Conservation (phyloP, 2,113 vertebrate species). For the Protobothrops flavoviridis region DNA sequence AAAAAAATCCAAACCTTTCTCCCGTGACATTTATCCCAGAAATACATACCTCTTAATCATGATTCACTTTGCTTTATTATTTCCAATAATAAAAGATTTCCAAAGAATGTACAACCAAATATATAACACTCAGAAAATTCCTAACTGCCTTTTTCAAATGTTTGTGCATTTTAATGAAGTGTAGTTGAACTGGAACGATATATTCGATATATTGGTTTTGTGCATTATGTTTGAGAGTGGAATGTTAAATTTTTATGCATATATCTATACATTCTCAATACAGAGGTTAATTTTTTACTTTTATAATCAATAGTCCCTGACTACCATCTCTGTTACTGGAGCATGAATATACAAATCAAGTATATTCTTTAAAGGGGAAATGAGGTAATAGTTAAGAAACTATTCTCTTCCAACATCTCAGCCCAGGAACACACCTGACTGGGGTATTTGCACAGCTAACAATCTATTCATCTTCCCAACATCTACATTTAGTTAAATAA, state of each 20-base stretch:
- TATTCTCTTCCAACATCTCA: not conserved
- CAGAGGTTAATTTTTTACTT: not conserved
- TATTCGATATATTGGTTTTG: not conserved
- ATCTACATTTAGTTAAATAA: not conserved
- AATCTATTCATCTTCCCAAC: not conserved
- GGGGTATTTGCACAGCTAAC: not conserved
- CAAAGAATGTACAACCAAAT: not conserved
- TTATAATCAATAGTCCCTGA: not conserved
- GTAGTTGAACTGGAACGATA: not conserved
- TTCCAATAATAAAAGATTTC: not conserved
- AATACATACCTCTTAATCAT: not conserved
- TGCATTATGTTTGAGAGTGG: not conserved
- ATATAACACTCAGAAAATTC: not conserved
- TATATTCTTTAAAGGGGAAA: not conserved
- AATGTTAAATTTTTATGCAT: not conserved
- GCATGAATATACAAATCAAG: not conserved
- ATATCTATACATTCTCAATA: not conserved
- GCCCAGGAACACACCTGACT: not conserved
- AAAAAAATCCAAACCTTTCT: not conserved
- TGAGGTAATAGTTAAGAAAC: not conserved
- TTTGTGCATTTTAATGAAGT: not conserved
- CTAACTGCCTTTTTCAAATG: not conserved
- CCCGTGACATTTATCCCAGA: not conserved
- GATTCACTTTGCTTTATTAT: not conserved
- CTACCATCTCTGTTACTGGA: not conserved